Evolutionary conservation across 2,797 vertebrate species (phyloP).

Genomic region (Parambassis ranga): DNA sequence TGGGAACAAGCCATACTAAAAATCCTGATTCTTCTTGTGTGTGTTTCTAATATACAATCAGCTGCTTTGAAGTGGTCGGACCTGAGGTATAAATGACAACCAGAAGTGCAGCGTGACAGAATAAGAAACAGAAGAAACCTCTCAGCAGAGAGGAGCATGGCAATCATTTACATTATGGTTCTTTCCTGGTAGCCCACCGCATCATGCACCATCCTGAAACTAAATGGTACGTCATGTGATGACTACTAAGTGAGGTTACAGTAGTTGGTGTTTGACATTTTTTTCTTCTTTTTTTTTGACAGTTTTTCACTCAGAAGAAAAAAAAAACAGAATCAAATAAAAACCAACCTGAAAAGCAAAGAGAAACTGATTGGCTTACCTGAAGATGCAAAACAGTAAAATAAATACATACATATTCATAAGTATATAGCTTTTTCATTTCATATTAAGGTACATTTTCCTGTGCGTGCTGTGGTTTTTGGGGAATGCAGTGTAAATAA

Average conservation of each 20-base stretch:
- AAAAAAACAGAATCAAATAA: neutral
- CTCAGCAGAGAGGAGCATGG: conserved; percentile 62
- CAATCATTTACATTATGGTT: conserved; percentile 50
- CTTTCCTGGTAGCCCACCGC: conserved; percentile 29
- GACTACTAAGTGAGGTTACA: conserved; percentile 75
- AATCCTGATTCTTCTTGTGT: conserved; percentile 73
- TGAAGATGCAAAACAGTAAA: conserved; percentile 66
- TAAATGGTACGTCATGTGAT: conserved; percentile 44
- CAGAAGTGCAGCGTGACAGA: conserved; percentile 72
- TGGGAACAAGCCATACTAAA: conserved; percentile 70
- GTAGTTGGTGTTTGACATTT: conserved; percentile 65
- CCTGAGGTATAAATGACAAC: conserved; percentile 84
- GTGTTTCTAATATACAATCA: conserved; percentile 78
- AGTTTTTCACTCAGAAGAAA: conserved; percentile 60
- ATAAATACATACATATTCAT: conserved; percentile 73
- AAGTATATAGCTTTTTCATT: conserved; percentile 56
- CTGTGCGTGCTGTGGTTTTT: conserved; percentile 38
- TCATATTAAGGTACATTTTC: conserved; percentile 68
- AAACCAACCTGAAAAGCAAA: conserved; percentile 35
- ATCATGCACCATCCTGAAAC: conserved; percentile 32
- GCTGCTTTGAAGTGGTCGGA: conserved; percentile 80
- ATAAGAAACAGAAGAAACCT: conserved; percentile 31
- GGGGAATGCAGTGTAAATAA: conserved; percentile 66
- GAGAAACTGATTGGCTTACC: conserved; percentile 43
- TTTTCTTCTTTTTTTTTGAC: conserved; percentile 55